A percentile compares a stretch with the other conserved stretches of the same genome.
Evolutionary conservation across 2,888 invertebrate species (phyloP).

Genomic region (Aplocera efformata): DNA sequence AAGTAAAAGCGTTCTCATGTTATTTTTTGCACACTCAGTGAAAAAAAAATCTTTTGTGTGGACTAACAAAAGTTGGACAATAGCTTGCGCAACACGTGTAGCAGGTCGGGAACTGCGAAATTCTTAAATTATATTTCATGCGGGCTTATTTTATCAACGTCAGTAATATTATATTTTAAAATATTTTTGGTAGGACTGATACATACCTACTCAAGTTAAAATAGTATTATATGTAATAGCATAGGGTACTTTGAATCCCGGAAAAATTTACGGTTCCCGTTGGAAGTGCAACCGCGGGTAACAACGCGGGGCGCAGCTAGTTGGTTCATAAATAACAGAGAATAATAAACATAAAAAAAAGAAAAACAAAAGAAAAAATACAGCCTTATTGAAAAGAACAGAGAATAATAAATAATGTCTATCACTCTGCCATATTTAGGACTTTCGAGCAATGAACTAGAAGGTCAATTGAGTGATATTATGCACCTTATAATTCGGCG

Average conservation of each 20-base stretch:
- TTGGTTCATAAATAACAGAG: no score
- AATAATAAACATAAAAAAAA: no score
- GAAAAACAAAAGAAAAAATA: no score
- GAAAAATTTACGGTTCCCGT: no score
- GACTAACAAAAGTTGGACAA: slow-evolving; percentile 47
- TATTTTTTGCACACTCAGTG: slow-evolving; percentile 41
- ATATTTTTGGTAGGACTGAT: no score
- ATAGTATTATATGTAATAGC: no score
- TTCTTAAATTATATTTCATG: slow-evolving; percentile 16
- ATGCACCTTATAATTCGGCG: slow-evolving; percentile 25
- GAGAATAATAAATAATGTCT: slow-evolving; percentile 1
- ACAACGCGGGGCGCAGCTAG: no score
- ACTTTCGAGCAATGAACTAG: slow-evolving; percentile 21
- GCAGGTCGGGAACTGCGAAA: slow-evolving; percentile 36
- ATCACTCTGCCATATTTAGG: background rate
- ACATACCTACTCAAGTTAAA: no score
- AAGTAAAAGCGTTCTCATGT: slow-evolving; percentile 69
- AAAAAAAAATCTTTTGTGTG: slow-evolving; percentile 46
- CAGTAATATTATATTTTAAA: no score
- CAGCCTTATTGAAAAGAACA: no score
- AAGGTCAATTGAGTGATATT: slow-evolving; percentile 27
- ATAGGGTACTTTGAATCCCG: no score
- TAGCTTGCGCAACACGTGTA: slow-evolving; percentile 58
- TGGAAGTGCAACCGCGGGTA: no score
- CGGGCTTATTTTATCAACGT: slow-evolving; percentile 9